phyloP scores from a whole-genome alignment of 2,113 vertebrate genomes.

The Murina feae region DNA sequence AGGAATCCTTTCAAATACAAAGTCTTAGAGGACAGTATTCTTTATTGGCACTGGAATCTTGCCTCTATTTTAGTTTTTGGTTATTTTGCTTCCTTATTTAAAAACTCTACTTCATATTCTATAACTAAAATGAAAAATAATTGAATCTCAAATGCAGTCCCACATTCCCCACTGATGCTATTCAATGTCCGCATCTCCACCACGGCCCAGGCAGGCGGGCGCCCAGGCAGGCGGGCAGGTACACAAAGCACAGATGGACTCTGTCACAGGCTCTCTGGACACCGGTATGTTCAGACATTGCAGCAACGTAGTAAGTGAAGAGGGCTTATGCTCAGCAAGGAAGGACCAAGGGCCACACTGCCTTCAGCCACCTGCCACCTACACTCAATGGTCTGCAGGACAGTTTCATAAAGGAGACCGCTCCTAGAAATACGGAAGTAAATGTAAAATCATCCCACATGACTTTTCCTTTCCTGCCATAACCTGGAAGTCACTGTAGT shows the following conservation, averaged over 20 bases:
- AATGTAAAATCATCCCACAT: neutral
- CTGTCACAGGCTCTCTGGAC: neutral
- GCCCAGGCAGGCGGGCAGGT: neutral
- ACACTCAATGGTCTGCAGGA: neutral
- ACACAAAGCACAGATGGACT: neutral
- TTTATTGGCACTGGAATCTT: neutral
- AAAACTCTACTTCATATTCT: neutral
- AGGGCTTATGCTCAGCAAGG: neutral
- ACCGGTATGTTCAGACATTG: accelerated
- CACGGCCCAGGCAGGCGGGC: neutral
- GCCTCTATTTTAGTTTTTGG: neutral
- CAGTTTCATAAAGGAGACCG: neutral
- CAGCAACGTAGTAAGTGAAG: neutral
- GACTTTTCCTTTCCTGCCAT: neutral
- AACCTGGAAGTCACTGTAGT: neutral
- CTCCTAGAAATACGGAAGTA: neutral
- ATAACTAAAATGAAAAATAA: constrained; percentile 32
- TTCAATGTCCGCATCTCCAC: neutral
- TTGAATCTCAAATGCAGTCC: neutral
- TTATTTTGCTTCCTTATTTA: neutral
- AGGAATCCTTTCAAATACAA: neutral
- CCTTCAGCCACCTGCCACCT: neutral
- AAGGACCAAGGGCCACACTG: neutral
- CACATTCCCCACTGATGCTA: neutral
- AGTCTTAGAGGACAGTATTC: neutral